phyloP scores from a whole-genome alignment of 2,797 vertebrate species.

The Bryconaethiops microstoma region DNA sequence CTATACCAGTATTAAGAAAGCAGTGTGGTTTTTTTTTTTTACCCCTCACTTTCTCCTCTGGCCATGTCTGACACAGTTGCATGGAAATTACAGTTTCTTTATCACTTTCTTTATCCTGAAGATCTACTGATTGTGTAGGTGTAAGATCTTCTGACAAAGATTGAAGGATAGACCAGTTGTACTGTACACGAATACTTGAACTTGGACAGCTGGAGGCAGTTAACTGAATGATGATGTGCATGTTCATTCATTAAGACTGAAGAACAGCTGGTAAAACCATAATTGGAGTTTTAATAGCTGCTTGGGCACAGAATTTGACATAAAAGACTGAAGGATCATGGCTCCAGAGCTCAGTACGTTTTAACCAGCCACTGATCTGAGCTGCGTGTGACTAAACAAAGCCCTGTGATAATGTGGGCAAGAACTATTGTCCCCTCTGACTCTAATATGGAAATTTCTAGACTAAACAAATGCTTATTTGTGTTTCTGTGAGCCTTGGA shows the following conservation, averaged over 20 bases:
- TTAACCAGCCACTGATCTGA: constrained; percentile 8
- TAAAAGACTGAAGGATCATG: constrained; percentile 21
- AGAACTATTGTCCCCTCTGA: constrained; percentile 23
- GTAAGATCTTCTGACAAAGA: neutral
- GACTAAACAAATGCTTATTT: constrained; percentile 50
- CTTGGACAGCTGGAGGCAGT: constrained; percentile 11
- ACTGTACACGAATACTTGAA: constrained; percentile 6
- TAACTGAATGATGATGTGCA: constrained; percentile 1
- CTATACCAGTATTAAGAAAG: neutral
- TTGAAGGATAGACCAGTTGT: neutral
- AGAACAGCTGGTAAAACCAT: neutral
- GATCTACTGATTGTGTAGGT: neutral
- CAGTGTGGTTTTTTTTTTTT: neutral
- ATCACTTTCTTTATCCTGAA: neutral
- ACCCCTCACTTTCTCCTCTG: neutral
- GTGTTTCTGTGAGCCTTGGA: constrained; percentile 30
- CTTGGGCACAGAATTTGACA: neutral
- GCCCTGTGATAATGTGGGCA: constrained; percentile 28
- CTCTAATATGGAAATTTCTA: constrained; percentile 44
- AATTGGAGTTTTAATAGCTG: constrained; percentile 9
- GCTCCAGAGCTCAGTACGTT: constrained; percentile 18
- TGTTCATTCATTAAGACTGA: constrained; percentile 9
- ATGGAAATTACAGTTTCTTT: neutral
- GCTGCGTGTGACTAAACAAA: constrained; percentile 7
- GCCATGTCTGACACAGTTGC: neutral